Conservation (phyloP, 2,888 invertebrate genomes). For the Ecdyonurus torrentis region DNA sequence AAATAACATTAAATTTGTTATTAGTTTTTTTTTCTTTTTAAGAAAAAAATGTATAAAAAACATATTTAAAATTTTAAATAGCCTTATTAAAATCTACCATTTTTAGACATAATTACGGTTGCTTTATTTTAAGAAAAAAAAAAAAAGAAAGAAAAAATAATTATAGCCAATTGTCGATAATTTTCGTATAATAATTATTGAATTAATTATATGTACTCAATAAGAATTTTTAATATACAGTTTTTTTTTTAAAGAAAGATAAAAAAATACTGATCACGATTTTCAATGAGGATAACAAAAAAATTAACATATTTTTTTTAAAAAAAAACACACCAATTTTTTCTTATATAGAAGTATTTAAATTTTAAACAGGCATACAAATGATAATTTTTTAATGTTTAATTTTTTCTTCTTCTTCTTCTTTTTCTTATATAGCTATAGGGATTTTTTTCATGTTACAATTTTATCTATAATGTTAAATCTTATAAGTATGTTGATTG, state of each 20-base stretch:
- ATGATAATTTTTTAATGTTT: background rate
- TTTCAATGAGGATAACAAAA: background rate
- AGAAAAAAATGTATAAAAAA: too few species aligned
- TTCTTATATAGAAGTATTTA: background rate
- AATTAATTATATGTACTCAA: background rate
- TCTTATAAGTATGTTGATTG: too few species aligned
- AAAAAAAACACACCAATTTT: background rate
- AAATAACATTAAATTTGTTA: background rate
- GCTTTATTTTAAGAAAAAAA: background rate
- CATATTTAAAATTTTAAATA: background rate
- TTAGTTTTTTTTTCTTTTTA: background rate
- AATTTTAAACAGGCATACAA: background rate
- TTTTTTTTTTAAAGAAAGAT: background rate
- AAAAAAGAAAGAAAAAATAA: background rate
- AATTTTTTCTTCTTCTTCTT: too few species aligned
- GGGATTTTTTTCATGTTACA: too few species aligned
- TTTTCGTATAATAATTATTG: background rate
- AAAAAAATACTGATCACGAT: background rate
- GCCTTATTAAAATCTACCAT: background rate
- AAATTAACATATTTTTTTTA: background rate
- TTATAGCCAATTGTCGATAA: background rate
- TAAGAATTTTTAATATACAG: background rate
- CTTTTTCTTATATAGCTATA: too few species aligned
- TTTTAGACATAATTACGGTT: background rate
- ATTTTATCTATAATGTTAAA: too few species aligned